A percentile compares a stretch with the other conserved stretches of the same genome.
Conservation (phyloP, 1,140 invertebrate genomes). For the Eumeta japonica region DNA sequence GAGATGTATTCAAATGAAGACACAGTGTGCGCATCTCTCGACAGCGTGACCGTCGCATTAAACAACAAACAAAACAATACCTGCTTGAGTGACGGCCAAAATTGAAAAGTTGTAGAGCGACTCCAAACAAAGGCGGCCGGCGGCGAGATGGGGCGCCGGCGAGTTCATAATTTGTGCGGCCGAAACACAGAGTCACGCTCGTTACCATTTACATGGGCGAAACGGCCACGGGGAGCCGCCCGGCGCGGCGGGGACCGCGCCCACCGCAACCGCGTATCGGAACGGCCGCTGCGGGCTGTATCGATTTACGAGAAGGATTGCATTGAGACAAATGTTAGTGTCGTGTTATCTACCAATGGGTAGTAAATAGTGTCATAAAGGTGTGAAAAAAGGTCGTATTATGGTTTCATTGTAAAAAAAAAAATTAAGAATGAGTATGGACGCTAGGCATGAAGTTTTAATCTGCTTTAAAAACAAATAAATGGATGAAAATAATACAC, state of each 20-base stretch:
- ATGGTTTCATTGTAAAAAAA: too few relatives aligned
- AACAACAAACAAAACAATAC: conserved; percentile 11
- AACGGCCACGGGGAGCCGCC: conserved; percentile 2
- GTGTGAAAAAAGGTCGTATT: too few relatives aligned
- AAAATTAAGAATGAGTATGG: too few relatives aligned
- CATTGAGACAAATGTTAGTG: background rate
- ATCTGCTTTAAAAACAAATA: too few relatives aligned
- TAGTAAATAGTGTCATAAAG: too few relatives aligned
- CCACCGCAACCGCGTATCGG: too few relatives aligned
- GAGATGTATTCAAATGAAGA: background rate
- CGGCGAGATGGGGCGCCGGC: conserved; percentile 5
- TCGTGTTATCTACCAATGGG: conserved; percentile 1
- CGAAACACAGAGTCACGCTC: background rate
- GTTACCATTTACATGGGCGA: background rate
- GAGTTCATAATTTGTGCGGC: conserved; percentile 7
- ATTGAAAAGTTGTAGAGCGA: conserved; percentile 11
- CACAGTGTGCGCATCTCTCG: background rate
- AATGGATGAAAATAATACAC: too few relatives aligned
- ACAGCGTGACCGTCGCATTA: conserved; percentile 1
- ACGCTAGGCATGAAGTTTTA: too few relatives aligned
- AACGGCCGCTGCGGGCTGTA: too few relatives aligned
- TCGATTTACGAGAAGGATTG: too few relatives aligned
- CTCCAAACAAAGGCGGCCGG: conserved; percentile 6
- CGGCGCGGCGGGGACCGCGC: conserved; percentile 11
- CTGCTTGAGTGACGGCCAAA: conserved; percentile 6